Evolutionary conservation across 2,888 invertebrate species (phyloP).

Genomic region (Drosophila algonquin): DNA sequence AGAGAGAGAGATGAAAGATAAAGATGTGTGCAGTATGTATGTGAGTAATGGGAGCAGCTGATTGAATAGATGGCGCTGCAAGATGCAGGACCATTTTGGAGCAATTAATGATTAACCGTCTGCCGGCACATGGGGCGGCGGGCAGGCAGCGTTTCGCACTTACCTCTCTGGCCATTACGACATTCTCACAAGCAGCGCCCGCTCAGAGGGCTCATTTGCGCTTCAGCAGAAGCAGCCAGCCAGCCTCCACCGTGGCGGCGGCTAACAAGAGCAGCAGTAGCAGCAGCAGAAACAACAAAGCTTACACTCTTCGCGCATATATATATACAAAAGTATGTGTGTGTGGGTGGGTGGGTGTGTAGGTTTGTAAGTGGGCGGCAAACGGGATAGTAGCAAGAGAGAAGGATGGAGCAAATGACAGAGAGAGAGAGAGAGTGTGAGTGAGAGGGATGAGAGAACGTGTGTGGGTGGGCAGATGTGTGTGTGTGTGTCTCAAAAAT

Average conservation of each 20-base stretch:
- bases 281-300: slow-evolving; percentile 67
- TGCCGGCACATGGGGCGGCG: slow-evolving; percentile 31
- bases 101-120: slow-evolving; percentile 33
- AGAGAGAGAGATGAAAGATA: slow-evolving; percentile 33
- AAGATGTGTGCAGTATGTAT: slow-evolving; percentile 28
- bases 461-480: slow-evolving; percentile 28
- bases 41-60: slow-evolving; percentile 23
- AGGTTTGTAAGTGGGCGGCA: slow-evolving; percentile 39
- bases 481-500: slow-evolving; percentile 73
- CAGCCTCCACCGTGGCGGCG: slow-evolving; percentile 34
- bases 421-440: slow-evolving; percentile 23
- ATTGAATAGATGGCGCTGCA: slow-evolving; percentile 1
- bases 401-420: slow-evolving; percentile 18
- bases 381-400: slow-evolving; percentile 39
- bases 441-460: slow-evolving; percentile 34
- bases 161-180: slow-evolving; percentile 85
- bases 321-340: slow-evolving; percentile 29
- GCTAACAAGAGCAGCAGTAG: slow-evolving; percentile 35
- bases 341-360: slow-evolving; percentile 40
- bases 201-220: slow-evolving; percentile 83
- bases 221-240: slow-evolving; percentile 53
- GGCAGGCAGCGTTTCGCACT: slow-evolving; percentile 54
- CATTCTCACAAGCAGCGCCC: slow-evolving; percentile 84
- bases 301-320: slow-evolving; percentile 78
- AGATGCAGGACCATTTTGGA: slow-evolving; percentile 1